These are phyloP conservation scores for Pogonomyrmex californicus DNA, from an alignment of 1,140 invertebrate genomes.

Conservation along the genomic window DNA sequence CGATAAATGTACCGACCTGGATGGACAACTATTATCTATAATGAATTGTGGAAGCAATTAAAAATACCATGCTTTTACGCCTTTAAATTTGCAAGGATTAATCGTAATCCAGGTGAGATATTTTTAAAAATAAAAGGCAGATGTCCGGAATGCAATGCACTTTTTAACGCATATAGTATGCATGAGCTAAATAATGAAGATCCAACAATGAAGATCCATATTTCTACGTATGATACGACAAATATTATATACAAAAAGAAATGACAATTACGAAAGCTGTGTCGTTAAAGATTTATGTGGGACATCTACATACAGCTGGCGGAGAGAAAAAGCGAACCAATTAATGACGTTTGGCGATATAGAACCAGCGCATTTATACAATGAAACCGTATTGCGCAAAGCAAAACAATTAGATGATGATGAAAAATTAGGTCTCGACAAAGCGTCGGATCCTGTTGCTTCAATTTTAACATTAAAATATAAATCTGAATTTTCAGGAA, in stretches of 20 bases:
- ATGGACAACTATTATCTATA: slow-evolving; percentile 44
- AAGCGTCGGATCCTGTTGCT: neutral
- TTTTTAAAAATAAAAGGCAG: slow-evolving; percentile 15
- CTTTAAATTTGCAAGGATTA: neutral
- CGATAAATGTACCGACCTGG: neutral
- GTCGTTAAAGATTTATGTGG: neutral
- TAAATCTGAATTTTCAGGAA: neutral
- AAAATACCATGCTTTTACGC: neutral
- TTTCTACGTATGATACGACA: neutral
- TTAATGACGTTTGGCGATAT: slow-evolving; percentile 15
- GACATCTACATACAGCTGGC: neutral
- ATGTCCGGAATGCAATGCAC: neutral
- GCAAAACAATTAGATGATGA: neutral
- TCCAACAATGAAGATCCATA: neutral
- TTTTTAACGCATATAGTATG: slow-evolving; percentile 5
- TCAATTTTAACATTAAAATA: neutral
- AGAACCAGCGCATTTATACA: slow-evolving; percentile 14
- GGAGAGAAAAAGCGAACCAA: neutral
- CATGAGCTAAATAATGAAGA: neutral
- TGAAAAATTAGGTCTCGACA: neutral
- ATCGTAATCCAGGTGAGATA: neutral
- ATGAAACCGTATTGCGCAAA: neutral
- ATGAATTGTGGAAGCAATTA: slow-evolving; percentile 51
- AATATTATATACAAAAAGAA: neutral
- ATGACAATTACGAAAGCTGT: neutral